Evolutionary conservation across 1,140 invertebrate species (phyloP).

Genomic region (Steinernema khuongi): DNA sequence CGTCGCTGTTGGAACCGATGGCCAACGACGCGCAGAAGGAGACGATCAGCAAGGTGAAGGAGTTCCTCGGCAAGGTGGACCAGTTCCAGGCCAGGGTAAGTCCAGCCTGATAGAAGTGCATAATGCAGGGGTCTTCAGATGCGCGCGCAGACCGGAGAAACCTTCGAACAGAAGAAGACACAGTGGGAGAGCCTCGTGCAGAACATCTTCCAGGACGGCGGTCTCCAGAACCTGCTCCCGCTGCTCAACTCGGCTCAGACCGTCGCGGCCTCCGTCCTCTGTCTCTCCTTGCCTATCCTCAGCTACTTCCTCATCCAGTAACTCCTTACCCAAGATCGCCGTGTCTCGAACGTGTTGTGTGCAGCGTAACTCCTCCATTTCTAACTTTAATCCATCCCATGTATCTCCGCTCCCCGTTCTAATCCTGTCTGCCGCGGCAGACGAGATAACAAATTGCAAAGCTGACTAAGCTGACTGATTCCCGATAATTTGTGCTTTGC

Average conservation of each 20-base stretch:
- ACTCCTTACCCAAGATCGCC: too few species aligned
- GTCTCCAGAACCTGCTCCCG: conserved; percentile 25
- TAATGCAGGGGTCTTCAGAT: conserved; percentile 29
- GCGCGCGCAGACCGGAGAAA: conserved; percentile 18
- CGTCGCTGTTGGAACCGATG: conserved; percentile 23
- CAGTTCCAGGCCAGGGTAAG: conserved; percentile 32
- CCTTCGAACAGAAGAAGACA: conserved; percentile 39
- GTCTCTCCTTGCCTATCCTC: background rate
- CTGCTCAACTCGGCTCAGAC: conserved; percentile 23
- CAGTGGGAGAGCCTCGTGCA: conserved; percentile 27
- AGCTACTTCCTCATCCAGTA: background rate
- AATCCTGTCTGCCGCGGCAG: too few species aligned
- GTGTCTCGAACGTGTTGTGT: background rate
- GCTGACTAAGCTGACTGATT: too few species aligned
- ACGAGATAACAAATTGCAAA: too few species aligned
- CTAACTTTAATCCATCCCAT: too few species aligned
- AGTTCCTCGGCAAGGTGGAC: conserved; percentile 26
- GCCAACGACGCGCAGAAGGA: conserved; percentile 38
- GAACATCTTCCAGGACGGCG: conserved; percentile 34
- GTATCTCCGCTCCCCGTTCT: too few species aligned
- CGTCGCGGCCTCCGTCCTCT: conserved; percentile 25
- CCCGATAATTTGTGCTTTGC: too few species aligned
- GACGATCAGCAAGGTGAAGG: conserved; percentile 35
- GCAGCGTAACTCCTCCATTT: background rate
- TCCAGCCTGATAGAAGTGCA: background rate